phyloP scores from a whole-genome alignment of 1,140 invertebrate genomes.

The Oncopeltus fasciatus region DNA sequence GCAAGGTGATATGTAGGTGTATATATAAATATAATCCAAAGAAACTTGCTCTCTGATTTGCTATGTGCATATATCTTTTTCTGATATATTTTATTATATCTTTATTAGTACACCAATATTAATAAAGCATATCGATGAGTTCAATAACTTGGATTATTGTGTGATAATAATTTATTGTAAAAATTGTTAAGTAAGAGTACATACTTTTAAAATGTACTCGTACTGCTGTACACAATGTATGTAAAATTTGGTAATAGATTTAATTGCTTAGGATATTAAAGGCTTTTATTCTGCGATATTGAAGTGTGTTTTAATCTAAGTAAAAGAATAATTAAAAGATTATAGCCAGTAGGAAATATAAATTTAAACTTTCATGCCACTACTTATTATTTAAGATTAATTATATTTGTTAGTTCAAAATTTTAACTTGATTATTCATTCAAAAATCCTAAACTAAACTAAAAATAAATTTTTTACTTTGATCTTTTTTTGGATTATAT shows the following conservation, averaged over 20 bases:
- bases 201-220: background rate
- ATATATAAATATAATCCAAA: conserved; percentile 1
- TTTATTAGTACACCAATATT: background rate
- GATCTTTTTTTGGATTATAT: background rate
- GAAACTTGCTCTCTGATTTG: conserved; percentile 1
- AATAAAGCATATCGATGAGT: conserved; percentile 6
- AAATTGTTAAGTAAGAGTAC: background rate
- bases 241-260: background rate
- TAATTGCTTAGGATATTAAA: background rate
- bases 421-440: background rate
- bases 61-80: background rate
- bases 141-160: conserved; percentile 7
- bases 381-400: background rate
- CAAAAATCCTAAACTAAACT: background rate
- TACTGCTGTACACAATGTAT: conserved; percentile 1
- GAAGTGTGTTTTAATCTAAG: background rate
- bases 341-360: background rate
- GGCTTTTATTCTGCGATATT: background rate
- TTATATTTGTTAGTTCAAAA: background rate
- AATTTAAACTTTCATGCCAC: background rate
- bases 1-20: conserved; percentile 1
- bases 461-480: background rate
- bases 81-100: conserved; percentile 8
- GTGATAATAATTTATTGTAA: conserved; percentile 2
- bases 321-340: background rate